Evolutionary conservation across 1,140 invertebrate genomes (phyloP), one percentile per base, ranked within the genome.

Genomic region (Camponotus vicinus): DNA sequence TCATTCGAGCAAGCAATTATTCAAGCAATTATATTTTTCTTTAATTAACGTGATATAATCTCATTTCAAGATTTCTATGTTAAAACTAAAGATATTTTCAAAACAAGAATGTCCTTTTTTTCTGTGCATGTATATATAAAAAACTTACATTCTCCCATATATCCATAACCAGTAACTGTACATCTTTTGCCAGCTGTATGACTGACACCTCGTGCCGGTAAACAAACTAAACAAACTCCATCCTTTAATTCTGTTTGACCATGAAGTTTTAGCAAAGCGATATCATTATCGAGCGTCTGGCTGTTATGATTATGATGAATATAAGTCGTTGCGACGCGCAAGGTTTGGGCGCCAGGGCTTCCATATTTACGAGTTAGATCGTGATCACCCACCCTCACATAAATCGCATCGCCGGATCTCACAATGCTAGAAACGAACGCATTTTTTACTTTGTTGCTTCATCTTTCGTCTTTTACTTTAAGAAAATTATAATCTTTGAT

Each of bases 251-350:
- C 98, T 0, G 98, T 98, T 93, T 99, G 98, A 0, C 98, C 97
- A 88, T 98, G 97, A 7, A 99, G 96, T 93, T 99, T 99, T 8
- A 99, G 95, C 11, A 99, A 93, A 0, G 99, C 99, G 87, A 99
- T 99, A 92, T 99, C 99, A 92, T 99, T 99, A 93, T 99, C 98
- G 86, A 99, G 95, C 0, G 98, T 99, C 94, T 99, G 98, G 86
- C 98, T 98, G 94, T 99, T 99, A 95, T 99, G 99, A 94, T 99
- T 99, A 91, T 99, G 98, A 93, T 99, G 98, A 66, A 99, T 99
- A 93, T 99, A 99, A 0, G 98, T 99, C 18, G 98, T 98, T 34
- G 97, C 97, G 6, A 99, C 98, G 27, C 98, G 95, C 18, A 98
- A 95, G 0, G 98, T 99, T 95, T 99, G 98, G 0, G 98, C 98